Evolutionary conservation across 2,888 invertebrate species (phyloP).

Genomic region (Phyllotreta striolata): DNA sequence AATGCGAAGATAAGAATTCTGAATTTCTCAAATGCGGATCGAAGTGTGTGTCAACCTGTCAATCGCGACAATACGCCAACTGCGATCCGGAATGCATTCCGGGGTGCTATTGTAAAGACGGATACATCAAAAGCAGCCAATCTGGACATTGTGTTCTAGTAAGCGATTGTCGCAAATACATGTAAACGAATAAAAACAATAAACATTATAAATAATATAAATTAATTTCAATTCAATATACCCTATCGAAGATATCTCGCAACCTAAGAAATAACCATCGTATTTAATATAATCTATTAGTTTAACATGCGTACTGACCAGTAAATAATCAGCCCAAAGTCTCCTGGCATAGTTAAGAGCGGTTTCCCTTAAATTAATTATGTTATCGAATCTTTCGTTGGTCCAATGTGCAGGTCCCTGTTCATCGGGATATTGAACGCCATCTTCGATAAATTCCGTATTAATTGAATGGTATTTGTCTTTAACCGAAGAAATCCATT

Average conservation of each 20-base stretch:
- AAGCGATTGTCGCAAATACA: slow-evolving; percentile 19
- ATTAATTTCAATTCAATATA: background rate
- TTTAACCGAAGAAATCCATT: slow-evolving; percentile 73
- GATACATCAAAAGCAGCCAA: slow-evolving; percentile 20
- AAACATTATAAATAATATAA: background rate
- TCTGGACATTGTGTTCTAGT: slow-evolving; percentile 13
- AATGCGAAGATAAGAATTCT: slow-evolving; percentile 28
- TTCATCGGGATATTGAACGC: slow-evolving; percentile 66
- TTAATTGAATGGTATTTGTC: slow-evolving; percentile 77
- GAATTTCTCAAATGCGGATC: slow-evolving; percentile 22
- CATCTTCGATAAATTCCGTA: slow-evolving; percentile 63
- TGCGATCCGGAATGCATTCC: slow-evolving; percentile 19
- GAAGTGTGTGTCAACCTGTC: slow-evolving; percentile 28
- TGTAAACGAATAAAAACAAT: slow-evolving; percentile 18
- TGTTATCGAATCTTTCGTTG: slow-evolving; percentile 73
- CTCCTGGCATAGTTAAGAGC: slow-evolving; percentile 75
- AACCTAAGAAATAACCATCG: too few relatives aligned
- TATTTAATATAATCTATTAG: background rate
- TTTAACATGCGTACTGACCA: slow-evolving; percentile 76
- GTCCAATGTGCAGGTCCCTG: slow-evolving; percentile 78
- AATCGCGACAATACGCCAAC: slow-evolving; percentile 28
- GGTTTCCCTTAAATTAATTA: slow-evolving; percentile 81
- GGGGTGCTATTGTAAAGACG: slow-evolving; percentile 31
- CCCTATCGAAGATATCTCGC: too few relatives aligned
- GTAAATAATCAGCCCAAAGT: slow-evolving; percentile 88